Conservation (phyloP, 2,113 vertebrate species). For the Xerus inauris region DNA sequence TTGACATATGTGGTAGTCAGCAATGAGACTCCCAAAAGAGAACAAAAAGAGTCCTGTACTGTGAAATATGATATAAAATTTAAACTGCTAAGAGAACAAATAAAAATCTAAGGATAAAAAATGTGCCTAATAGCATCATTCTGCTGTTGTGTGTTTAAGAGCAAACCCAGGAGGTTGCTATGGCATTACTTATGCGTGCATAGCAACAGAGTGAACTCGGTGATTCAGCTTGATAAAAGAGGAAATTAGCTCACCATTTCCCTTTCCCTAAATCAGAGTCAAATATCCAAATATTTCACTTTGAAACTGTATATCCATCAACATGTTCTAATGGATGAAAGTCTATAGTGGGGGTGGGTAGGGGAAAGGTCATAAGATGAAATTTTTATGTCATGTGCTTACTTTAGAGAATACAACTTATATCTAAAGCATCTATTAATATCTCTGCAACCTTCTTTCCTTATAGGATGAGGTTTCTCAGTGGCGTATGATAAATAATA, state of each 20-base stretch:
- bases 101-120: conserved; percentile 18
- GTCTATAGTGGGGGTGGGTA: neutral
- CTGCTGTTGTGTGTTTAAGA: conserved; percentile 70
- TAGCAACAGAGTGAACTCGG: conserved; percentile 71
- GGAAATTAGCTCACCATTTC: conserved; percentile 82
- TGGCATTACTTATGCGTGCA: conserved; percentile 68
- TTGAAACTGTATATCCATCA: conserved; percentile 74
- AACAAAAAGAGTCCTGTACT: neutral
- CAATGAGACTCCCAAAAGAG: neutral
- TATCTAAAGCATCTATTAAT: conserved; percentile 67
- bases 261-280: conserved; percentile 75
- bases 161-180: conserved; percentile 73
- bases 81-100: conserved; percentile 41
- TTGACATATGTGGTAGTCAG: neutral
- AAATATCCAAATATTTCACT: conserved; percentile 75
- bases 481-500: conserved; percentile 71
- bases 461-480: conserved; percentile 53
- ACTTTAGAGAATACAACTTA: conserved; percentile 34
- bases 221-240: conserved; percentile 80
- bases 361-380: conserved; percentile 1
- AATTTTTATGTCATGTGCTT: conserved; percentile 48
- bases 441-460: conserved; percentile 46
- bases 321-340: conserved; percentile 69
- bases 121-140: neutral
- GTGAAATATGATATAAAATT: conserved; percentile 17